phyloP scores from a whole-genome alignment of 2,888 invertebrate genomes.

The Bombyx huttoni region DNA sequence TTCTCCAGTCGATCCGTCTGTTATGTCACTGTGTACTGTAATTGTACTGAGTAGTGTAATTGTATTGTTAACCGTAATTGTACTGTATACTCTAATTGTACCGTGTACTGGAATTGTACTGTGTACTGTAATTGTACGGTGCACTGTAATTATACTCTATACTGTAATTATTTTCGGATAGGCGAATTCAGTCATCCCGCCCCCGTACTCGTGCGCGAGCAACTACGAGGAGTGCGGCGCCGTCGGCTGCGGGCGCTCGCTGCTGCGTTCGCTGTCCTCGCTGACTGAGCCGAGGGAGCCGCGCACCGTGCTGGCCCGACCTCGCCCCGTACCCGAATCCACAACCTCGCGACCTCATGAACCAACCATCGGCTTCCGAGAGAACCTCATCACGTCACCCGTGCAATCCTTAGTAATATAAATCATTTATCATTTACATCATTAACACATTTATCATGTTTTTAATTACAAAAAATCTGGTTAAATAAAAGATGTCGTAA shows the following conservation, averaged over 20 bases:
- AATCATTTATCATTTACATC: background rate
- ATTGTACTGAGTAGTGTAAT: no score
- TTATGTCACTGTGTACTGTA: no score
- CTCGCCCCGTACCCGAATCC: conserved; percentile 10
- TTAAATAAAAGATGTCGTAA: no score
- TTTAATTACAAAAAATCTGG: no score
- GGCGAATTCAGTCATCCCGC: conserved; percentile 87
- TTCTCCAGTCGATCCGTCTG: no score
- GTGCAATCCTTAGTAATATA: conserved; percentile 31
- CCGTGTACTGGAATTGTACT: no score
- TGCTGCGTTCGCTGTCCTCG: conserved; percentile 75
- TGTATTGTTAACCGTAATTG: no score
- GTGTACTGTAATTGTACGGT: no score
- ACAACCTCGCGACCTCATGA: conserved; percentile 9
- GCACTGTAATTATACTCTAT: no score
- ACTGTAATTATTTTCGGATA: conserved; percentile 18
- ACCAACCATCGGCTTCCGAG: conserved; percentile 28
- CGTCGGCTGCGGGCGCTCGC: conserved; percentile 49
- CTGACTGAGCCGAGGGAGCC: conserved; percentile 51
- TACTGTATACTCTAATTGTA: no score
- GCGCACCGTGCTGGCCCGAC: conserved; percentile 10
- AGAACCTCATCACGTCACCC: conserved; percentile 48
- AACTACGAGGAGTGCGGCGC: conserved; percentile 77
- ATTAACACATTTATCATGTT: background rate
- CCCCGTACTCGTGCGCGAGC: conserved; percentile 85